Evolutionary conservation across 2,113 vertebrate genomes (phyloP).

Genomic region (Muntiacus muntjak): DNA sequence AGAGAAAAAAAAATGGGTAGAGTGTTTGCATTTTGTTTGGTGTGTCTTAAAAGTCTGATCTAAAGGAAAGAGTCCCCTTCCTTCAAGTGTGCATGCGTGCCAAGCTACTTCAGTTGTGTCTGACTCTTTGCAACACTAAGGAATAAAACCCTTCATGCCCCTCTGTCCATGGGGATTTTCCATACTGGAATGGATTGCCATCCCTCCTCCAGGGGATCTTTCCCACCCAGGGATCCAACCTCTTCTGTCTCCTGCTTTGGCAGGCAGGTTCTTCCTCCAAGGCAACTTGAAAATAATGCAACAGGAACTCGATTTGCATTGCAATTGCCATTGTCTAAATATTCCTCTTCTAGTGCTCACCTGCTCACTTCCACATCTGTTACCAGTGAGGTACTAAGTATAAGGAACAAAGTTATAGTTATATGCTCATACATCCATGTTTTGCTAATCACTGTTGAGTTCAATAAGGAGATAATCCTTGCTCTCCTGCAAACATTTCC

Average conservation of each 20-base stretch:
- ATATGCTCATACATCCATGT: background rate
- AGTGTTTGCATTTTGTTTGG: background rate
- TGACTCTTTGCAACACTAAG: background rate
- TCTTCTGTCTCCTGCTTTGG: background rate
- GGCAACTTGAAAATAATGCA: background rate
- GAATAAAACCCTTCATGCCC: background rate
- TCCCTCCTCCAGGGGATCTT: background rate
- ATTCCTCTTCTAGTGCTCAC: background rate
- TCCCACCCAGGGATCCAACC: background rate
- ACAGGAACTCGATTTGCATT: background rate
- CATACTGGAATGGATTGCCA: background rate
- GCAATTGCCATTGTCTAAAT: background rate
- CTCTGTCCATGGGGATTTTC: background rate
- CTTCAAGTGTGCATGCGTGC: background rate
- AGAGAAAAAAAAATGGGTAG: background rate
- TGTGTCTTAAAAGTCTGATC: background rate
- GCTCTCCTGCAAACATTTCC: background rate
- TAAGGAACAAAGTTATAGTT: background rate
- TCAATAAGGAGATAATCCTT: background rate
- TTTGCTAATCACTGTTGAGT: background rate
- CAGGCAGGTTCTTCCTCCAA: background rate
- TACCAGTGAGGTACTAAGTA: background rate
- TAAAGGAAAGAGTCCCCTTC: background rate
- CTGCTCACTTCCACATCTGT: background rate
- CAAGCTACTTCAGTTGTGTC: background rate